phyloP scores from a whole-genome alignment of 2,888 invertebrate genomes.

The Tanytarsus gracilentus region DNA sequence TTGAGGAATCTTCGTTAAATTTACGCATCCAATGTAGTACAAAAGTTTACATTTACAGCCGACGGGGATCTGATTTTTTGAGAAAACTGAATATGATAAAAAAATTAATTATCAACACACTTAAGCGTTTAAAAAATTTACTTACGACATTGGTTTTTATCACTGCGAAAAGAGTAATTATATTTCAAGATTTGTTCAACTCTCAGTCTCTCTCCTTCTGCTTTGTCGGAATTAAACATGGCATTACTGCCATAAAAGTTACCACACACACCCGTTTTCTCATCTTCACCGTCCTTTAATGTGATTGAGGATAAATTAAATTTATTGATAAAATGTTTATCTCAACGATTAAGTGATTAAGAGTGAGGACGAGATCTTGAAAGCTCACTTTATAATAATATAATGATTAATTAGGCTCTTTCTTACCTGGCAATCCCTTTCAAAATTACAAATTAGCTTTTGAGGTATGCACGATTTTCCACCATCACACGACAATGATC shows the following conservation, averaged over 20 bases:
- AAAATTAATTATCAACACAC: no score
- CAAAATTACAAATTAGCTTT: slow-evolving; percentile 47
- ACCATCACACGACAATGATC: slow-evolving; percentile 48
- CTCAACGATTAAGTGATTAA: neutral
- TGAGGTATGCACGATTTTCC: slow-evolving; percentile 48
- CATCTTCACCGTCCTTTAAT: slow-evolving; percentile 41
- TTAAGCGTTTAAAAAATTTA: no score
- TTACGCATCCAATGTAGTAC: neutral
- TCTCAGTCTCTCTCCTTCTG: neutral
- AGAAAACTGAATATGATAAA: neutral
- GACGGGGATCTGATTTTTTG: neutral
- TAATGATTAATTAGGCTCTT: neutral
- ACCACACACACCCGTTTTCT: slow-evolving; percentile 44
- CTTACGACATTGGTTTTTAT: no score
- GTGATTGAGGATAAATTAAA: no score
- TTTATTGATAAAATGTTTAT: neutral
- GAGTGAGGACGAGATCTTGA: neutral
- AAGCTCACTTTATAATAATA: neutral
- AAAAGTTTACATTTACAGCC: neutral
- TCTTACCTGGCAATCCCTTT: slow-evolving; percentile 41
- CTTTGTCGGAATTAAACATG: neutral
- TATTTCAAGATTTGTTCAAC: neutral
- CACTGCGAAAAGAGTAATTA: no score
- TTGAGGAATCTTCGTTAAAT: neutral
- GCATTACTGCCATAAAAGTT: slow-evolving; percentile 22